Percentiles rank a stretch among this genome's conserved stretches.
Conservation (phyloP, 2,113 vertebrate genomes). For the Varanus komodoensis region DNA sequence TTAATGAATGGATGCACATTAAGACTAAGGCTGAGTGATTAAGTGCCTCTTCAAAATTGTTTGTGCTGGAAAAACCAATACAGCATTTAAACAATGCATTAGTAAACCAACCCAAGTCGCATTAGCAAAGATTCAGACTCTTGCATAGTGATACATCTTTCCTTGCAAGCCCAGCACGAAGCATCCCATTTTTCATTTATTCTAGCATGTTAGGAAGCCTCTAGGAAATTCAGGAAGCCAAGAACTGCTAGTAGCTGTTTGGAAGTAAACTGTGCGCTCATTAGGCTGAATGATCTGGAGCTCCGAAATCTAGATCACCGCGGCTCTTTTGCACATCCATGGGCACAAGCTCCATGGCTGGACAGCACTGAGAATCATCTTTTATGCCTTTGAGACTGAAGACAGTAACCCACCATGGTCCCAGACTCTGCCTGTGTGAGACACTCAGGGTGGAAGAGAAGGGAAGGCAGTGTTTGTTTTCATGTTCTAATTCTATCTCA, state of each 20-base stretch:
- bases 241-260: neutral
- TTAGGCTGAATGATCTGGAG: neutral
- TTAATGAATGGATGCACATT: constrained; percentile 9
- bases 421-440: too few species aligned
- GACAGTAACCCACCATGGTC: neutral
- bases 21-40: neutral
- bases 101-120: neutral
- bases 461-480: too few species aligned
- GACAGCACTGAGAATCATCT: neutral
- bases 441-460: too few species aligned
- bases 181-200: neutral
- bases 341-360: neutral
- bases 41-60: constrained; percentile 18
- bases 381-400: neutral
- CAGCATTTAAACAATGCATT: constrained; percentile 15
- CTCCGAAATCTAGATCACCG: neutral
- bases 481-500: too few species aligned
- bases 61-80: constrained; percentile 20
- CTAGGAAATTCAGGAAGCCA: neutral
- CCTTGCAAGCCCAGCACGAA: neutral
- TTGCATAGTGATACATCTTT: neutral
- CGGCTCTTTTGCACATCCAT: neutral
- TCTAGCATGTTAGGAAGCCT: neutral
- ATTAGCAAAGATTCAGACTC: neutral
- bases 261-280: neutral